Conservation (phyloP, 1,140 invertebrate species). For the Limonius californicus region DNA sequence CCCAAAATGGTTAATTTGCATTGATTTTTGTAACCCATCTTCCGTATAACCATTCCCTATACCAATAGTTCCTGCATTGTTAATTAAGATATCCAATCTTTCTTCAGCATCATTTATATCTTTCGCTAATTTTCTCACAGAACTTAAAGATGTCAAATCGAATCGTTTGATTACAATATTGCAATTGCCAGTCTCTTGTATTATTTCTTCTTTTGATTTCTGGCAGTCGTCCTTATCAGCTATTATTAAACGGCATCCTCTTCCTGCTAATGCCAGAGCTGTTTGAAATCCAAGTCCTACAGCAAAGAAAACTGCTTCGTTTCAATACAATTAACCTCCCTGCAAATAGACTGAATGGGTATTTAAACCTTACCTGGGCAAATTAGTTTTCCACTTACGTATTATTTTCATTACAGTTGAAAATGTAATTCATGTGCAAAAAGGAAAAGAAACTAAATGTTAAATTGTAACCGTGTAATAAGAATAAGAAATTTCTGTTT, state of each 20-base stretch:
- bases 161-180: slow-evolving; percentile 42
- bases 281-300: slow-evolving; percentile 89
- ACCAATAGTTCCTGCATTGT: slow-evolving; percentile 57
- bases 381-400: too few species aligned
- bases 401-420: too few species aligned
- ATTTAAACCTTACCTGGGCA: too few species aligned
- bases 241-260: slow-evolving; percentile 80
- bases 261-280: slow-evolving; percentile 69
- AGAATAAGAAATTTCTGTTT: too few species aligned
- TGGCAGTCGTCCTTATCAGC: slow-evolving; percentile 75
- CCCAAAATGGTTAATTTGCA: slow-evolving; percentile 61
- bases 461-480: too few species aligned
- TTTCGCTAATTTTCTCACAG: slow-evolving; percentile 50
- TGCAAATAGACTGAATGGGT: too few species aligned
- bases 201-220: slow-evolving; percentile 46
- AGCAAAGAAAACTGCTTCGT: slow-evolving; percentile 42
- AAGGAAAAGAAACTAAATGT: too few species aligned
- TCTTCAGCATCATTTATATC: slow-evolving; percentile 49
- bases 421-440: too few species aligned
- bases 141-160: slow-evolving; percentile 51
- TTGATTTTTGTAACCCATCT: slow-evolving; percentile 56
- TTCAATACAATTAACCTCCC: too few species aligned
- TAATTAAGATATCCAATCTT: slow-evolving; percentile 62
- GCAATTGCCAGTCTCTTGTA: slow-evolving; percentile 36
- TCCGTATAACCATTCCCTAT: slow-evolving; percentile 46